Evolutionary conservation across 2,888 invertebrate genomes (phyloP).

Genomic region (Conomelus anceps): DNA sequence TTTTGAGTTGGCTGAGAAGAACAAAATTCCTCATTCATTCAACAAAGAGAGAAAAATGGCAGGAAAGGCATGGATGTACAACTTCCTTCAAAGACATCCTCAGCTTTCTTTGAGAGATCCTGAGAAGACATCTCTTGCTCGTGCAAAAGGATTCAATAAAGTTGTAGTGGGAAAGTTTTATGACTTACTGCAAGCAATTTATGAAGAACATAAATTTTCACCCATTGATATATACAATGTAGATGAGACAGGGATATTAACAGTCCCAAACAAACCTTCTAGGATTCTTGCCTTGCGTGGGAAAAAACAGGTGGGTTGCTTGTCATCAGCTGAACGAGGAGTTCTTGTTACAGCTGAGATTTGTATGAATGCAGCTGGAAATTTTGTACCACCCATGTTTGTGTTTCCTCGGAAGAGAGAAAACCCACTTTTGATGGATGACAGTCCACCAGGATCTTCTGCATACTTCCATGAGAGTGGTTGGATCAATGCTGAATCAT

Average conservation of each 20-base stretch:
- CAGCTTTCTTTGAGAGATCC: constrained; percentile 21
- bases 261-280: constrained; percentile 19
- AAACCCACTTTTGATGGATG: constrained; percentile 27
- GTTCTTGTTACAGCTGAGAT: constrained; percentile 2
- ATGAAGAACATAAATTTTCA: constrained; percentile 14
- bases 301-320: constrained; percentile 16
- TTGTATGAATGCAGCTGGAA: constrained; percentile 13
- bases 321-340: constrained; percentile 20
- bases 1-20: constrained; percentile 28
- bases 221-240: constrained; percentile 24
- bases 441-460: constrained; percentile 28
- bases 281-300: constrained; percentile 1
- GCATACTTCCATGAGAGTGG: constrained; percentile 27
- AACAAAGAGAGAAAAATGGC: constrained; percentile 25
- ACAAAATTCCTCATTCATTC: constrained; percentile 26
- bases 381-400: constrained; percentile 15
- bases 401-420: constrained; percentile 22
- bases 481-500: constrained; percentile 30
- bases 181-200: constrained; percentile 12
- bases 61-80: constrained; percentile 27
- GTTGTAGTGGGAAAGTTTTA: constrained; percentile 24
- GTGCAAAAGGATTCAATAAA: constrained; percentile 27
- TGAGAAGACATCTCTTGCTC: constrained; percentile 25
- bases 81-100: constrained; percentile 22
- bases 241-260: constrained; percentile 25